A percentile compares a stretch with the other conserved stretches of the same genome.
These are phyloP conservation scores for Zophobas morio DNA, from an alignment of 1,140 invertebrate genomes.

Conservation along the genomic window DNA sequence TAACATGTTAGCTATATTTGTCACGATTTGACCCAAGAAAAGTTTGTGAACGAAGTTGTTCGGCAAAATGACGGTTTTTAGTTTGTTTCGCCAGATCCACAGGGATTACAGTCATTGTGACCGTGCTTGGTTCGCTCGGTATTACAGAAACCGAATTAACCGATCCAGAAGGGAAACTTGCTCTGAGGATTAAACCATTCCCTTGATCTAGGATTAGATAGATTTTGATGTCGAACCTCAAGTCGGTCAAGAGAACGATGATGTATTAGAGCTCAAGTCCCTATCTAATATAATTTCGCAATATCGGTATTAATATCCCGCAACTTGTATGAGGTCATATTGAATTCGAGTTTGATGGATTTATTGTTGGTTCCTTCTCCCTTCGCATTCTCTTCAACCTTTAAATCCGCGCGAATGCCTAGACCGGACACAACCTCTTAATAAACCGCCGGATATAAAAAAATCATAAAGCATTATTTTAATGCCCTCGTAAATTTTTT, in stretches of 20 bases:
- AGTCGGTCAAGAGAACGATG: constrained; percentile 52
- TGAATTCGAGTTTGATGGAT: constrained; percentile 41
- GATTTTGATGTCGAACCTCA: constrained; percentile 59
- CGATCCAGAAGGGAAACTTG: constrained; percentile 58
- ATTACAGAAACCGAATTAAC: constrained; percentile 60
- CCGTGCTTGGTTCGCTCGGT: constrained; percentile 52
- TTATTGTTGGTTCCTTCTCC: constrained; percentile 21
- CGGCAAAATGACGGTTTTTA: constrained; percentile 58
- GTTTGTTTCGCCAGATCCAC: constrained; percentile 58
- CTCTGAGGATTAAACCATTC: constrained; percentile 62
- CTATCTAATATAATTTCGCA: constrained; percentile 42
- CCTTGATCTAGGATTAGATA: constrained; percentile 60
- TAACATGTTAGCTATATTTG: constrained; percentile 47
- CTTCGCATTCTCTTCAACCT: constrained; percentile 16
- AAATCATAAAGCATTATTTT: constrained; percentile 2
- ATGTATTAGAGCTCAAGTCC: constrained; percentile 47
- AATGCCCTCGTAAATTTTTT: constrained; percentile 46
- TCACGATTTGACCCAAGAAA: constrained; percentile 53
- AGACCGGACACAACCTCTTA: constrained; percentile 3
- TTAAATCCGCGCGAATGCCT: constrained; percentile 24
- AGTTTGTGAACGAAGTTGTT: constrained; percentile 54
- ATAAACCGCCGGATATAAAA: constrained; percentile 12
- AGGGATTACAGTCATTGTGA: constrained; percentile 60
- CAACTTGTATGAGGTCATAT: constrained; percentile 42
- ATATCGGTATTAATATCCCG: constrained; percentile 43